Base-by-base conservation (phyloP, 2,797 vertebrate genomes). In the Gorsachius magnificus region DNA sequence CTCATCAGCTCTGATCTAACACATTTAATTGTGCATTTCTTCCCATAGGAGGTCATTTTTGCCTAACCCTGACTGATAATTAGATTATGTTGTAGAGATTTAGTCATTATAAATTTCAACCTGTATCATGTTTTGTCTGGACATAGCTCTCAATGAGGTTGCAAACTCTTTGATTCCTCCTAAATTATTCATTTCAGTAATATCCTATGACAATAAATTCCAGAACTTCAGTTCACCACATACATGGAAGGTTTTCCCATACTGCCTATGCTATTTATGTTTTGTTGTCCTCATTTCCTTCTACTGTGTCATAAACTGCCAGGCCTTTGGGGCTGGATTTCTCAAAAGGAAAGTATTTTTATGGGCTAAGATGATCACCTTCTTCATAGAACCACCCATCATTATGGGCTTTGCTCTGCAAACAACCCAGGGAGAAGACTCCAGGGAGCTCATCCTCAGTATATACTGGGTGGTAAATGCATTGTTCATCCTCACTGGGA, bases 11-110 rank as follows among this genome's bases (percentile, higher is more conserved):
- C 83, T 79, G 89, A 96, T 96, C 95, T 96, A 96, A 96, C 89
- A 95, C 92, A 91, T 79, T 57, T 96, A 97, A 96, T 96, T 96
- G 96, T 96, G 92, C 93, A 87, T 69, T 91, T 95, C 95, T 96
- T 96, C 95, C 95, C 95, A 75, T 51, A 92, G 95, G 96, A 97
- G 95, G 95, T 96, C 93, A 96, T 96, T 97, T 96, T 92, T 96
- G 69, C 95, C 92, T 96, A 95, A 97, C 94, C 96, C 79, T 92
- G 93, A 24, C 96, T 97, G 87, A 89, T 96, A 96, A 96, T 96
- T 96, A 96, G 92, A 94, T 96, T 96, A 95, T 95, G 95, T 92
- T 94, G 92, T 87, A 94, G 90, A 91, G 92, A 93, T 95, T 92
- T 91, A 95, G 90, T 92, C 96, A 96, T 96, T 94, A 94, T 81